These are phyloP conservation scores for Parascotia fuliginaria DNA, from an alignment of 2,888 invertebrate species.

Conservation along the genomic window DNA sequence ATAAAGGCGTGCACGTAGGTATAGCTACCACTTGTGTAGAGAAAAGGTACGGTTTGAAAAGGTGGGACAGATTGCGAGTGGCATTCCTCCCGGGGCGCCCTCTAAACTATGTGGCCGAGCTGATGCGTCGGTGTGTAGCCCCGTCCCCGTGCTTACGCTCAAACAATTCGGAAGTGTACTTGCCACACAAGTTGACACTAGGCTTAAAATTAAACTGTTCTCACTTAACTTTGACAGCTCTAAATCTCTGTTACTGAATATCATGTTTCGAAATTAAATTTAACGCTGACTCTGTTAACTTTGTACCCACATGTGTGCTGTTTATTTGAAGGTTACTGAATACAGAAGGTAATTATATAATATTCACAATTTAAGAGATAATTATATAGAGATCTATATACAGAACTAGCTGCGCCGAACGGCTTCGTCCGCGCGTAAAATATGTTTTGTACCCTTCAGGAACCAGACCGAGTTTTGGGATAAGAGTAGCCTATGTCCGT, in stretches of 20 bases:
- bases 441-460: too few relatives aligned
- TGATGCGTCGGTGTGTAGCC: constrained; percentile 32
- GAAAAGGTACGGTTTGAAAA: constrained; percentile 55
- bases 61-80: constrained; percentile 47
- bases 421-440: too few relatives aligned
- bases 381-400: too few relatives aligned
- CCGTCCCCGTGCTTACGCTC: constrained; percentile 40
- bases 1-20: constrained; percentile 46
- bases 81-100: constrained; percentile 59
- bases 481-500: too few relatives aligned
- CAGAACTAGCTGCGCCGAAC: too few relatives aligned
- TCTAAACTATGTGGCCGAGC: constrained; percentile 62
- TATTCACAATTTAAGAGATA: too few relatives aligned
- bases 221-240: constrained; percentile 30
- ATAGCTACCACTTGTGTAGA: constrained; percentile 44
- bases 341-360: too few relatives aligned
- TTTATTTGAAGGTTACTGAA: not conserved
- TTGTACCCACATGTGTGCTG: not conserved
- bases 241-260: constrained; percentile 20
- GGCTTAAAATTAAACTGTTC: constrained; percentile 39
- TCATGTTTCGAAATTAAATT: constrained; percentile 20
- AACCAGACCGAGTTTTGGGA: too few relatives aligned
- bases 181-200: constrained; percentile 28
- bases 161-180: constrained; percentile 52
- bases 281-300: constrained; percentile 15